Conservation (phyloP, 2,888 invertebrate species). For the Alloplasta piceator region DNA sequence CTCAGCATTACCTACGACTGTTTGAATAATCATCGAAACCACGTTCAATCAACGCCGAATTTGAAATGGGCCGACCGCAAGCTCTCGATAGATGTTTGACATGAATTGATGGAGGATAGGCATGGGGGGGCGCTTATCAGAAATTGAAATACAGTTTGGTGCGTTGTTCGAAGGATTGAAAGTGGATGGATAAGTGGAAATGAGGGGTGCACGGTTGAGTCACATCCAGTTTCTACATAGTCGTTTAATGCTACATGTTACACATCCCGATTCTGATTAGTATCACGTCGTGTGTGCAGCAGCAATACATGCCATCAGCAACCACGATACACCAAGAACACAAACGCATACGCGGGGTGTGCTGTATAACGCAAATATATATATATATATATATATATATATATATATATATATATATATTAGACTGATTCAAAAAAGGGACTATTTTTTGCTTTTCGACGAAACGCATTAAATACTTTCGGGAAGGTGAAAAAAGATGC, state of each 20-base stretch:
- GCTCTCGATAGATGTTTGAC: conserved; percentile 36
- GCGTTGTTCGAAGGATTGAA: background rate
- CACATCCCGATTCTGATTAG: conserved; percentile 21
- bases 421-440: too few species aligned
- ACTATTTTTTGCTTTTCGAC: too few species aligned
- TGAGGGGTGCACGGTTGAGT: conserved; percentile 37
- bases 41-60: conserved; percentile 60
- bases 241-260: conserved; percentile 35
- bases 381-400: too few species aligned
- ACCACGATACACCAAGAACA: background rate
- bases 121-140: conserved; percentile 41
- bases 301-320: conserved; percentile 26
- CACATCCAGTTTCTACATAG: conserved; percentile 40
- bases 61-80: conserved; percentile 54
- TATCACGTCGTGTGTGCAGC: conserved; percentile 11
- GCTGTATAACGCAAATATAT: background rate
- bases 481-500: too few species aligned
- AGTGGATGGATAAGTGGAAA: conserved; percentile 5
- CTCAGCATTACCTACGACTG: conserved; percentile 52
- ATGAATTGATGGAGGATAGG: background rate
- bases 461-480: too few species aligned
- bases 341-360: background rate
- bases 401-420: too few species aligned
- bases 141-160: conserved; percentile 46
- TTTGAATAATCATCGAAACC: conserved; percentile 57